Base-by-base conservation (phyloP, 2,888 invertebrate genomes). In the Zeuzera pyrina region DNA sequence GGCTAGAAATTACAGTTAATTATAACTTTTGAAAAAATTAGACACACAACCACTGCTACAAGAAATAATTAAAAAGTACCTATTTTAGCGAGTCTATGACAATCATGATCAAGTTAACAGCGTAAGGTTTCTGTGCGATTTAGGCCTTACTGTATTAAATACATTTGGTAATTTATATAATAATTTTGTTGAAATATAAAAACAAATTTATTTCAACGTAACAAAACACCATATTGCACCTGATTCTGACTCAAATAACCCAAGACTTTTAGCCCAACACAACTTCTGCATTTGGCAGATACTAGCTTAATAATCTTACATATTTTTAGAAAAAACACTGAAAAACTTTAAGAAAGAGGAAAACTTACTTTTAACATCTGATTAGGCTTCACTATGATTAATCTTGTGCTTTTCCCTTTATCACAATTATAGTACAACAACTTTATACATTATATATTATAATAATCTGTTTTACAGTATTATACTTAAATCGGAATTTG, bases 401-500 rank as follows among this genome's bases (percentile, higher is more conserved):
- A 73, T 70, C 60, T 81, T 81, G 79, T 81, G 81, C 81, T 72
- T 76, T 72, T 74, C 64, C 57, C 60, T 67, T 72, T 81, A 81
- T 81, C 81, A 81, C 81, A 79, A 61, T 68, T 60, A 76, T 64
- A 56, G 57, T 71, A 76, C 60, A 69, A 58, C 61, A 63, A 61
- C 56, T 69, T 64, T 66, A 60, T 65, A 72, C 56, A 67, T 49
- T 57, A 57, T 52, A 62, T 49, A 54, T 58, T 48, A 61, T 57
- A 27, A 11, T 6, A 47, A 54, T 60, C 72, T 74, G 72, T 73
- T 60, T 72, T 61, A 74, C 72, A 76, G 68, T 64, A 65, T 57
- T 11, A 66, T 59, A 64, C 57, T 57, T 36, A 39, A 38, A 45
- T 33, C 36, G 38, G 29, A 39, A 39, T 37, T 37, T 55, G 53